Conservation (phyloP, 2,888 invertebrate species). For the Ecliptopera silaceata region DNA sequence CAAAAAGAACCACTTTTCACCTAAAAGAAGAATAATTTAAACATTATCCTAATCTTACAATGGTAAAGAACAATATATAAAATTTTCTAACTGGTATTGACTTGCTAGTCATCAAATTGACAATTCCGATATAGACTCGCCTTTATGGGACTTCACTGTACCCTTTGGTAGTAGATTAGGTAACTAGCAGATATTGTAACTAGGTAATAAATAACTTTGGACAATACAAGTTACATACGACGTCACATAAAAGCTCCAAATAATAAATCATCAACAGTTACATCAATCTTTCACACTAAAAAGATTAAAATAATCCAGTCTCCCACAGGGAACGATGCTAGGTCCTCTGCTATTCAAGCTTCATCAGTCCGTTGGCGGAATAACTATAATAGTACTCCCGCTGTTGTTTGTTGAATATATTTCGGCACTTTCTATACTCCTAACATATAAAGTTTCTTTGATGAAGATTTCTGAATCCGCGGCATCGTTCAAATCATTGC, state of each 20-base stretch:
- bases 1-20: conserved; percentile 47
- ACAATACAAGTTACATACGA: conserved; percentile 1
- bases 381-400: conserved; percentile 73
- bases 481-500: conserved; percentile 54
- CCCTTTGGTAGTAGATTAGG: conserved; percentile 9
- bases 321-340: conserved; percentile 31
- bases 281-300: conserved; percentile 6
- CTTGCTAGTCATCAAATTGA: neutral
- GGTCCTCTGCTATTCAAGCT: conserved; percentile 23
- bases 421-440: conserved; percentile 64
- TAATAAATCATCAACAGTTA: conserved; percentile 1
- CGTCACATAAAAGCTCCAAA: neutral
- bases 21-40: neutral
- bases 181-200: conserved; percentile 11
- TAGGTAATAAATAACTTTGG: conserved; percentile 2
- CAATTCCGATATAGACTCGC: conserved; percentile 3
- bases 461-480: conserved; percentile 51
- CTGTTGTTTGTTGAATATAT: conserved; percentile 68
- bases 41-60: neutral
- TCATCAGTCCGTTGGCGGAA: conserved; percentile 74
- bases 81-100: neutral
- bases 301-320: conserved; percentile 8
- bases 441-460: conserved; percentile 65
- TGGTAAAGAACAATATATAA: neutral
- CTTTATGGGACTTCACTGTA: neutral